Conservation (phyloP, 2,797 vertebrate species). For the Peromyscus eremicus region DNA sequence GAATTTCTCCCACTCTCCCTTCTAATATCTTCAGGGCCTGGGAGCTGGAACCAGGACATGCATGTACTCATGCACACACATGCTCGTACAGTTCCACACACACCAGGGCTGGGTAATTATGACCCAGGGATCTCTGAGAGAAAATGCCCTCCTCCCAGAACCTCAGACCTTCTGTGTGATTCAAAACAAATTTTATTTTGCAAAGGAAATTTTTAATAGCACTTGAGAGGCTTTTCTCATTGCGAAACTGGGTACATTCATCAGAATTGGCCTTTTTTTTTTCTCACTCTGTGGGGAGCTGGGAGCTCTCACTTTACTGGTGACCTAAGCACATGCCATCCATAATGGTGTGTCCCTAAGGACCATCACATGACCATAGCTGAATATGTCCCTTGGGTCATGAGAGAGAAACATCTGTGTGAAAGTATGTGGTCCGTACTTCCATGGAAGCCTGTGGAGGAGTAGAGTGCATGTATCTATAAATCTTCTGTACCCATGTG, state of each 20-base stretch:
- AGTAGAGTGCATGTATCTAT: neutral
- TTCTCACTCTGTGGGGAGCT: neutral
- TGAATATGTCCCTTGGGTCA: slow-evolving; percentile 10
- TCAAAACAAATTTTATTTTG: slow-evolving; percentile 47
- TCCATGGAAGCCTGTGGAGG: neutral
- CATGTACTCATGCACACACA: fast-evolving
- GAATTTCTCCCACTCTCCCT: slow-evolving; percentile 59
- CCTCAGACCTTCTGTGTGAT: neutral
- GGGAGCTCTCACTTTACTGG: neutral
- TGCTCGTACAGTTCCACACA: neutral
- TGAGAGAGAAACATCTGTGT: slow-evolving; percentile 43
- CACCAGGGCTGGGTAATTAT: neutral
- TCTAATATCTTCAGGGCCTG: slow-evolving; percentile 17
- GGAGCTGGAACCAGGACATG: neutral
- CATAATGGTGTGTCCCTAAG: neutral
- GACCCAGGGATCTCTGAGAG: neutral
- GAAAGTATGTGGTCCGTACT: neutral
- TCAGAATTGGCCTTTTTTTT: neutral
- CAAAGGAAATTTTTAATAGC: slow-evolving; percentile 27
- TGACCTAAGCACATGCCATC: neutral
- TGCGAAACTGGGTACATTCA: neutral
- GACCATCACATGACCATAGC: neutral
- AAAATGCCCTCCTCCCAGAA: neutral
- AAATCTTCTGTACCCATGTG: neutral
- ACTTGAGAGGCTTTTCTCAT: slow-evolving; percentile 43